These are phyloP conservation scores for Willisornis vidua DNA, from an alignment of 2,113 vertebrate species.

Conservation along the genomic window DNA sequence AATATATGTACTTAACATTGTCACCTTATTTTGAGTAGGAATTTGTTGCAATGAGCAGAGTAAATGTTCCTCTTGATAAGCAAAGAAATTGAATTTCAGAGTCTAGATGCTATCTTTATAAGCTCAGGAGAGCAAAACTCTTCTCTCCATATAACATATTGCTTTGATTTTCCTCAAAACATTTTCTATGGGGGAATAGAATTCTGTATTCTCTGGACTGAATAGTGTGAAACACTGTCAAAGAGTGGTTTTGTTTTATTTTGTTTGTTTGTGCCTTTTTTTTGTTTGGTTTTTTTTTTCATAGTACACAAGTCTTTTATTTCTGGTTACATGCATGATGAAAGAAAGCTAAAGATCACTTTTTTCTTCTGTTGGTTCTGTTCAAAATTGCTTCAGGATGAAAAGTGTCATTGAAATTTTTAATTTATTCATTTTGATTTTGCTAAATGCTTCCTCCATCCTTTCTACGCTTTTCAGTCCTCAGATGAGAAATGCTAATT, in stretches of 20 bases:
- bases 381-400: rapidly evolving
- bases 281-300: not conserved
- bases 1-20: not conserved
- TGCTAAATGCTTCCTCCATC: not conserved
- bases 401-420: not conserved
- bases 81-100: not conserved
- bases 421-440: not conserved
- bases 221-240: not conserved
- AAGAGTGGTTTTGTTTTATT: not conserved
- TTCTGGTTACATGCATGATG: not conserved
- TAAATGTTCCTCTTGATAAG: not conserved
- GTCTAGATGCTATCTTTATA: not conserved
- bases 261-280: not conserved
- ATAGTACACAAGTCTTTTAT: not conserved
- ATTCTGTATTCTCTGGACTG: not conserved
- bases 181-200: not conserved
- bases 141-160: not conserved
- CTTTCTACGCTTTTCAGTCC: not conserved
- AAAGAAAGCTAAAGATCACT: not conserved
- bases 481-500: not conserved
- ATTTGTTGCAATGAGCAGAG: not conserved
- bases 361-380: not conserved
- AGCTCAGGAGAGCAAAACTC: not conserved
- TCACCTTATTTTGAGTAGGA: not conserved
- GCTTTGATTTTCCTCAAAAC: not conserved